phyloP scores from a whole-genome alignment of 2,888 invertebrate species.

The Drosophila anomalipes region DNA sequence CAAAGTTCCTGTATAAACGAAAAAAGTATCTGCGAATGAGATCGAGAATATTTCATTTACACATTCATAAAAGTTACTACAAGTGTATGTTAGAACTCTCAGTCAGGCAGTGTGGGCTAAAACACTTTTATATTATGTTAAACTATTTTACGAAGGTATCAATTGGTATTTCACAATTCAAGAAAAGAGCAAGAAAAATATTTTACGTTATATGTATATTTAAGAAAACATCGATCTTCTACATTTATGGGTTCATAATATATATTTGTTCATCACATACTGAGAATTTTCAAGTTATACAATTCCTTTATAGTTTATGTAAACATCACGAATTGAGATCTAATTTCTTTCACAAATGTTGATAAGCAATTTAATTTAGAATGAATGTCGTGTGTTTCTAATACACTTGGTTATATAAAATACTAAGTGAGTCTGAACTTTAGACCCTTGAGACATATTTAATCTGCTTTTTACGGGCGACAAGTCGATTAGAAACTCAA shows the following conservation, averaged over 20 bases:
- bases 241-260: background rate
- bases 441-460: conserved; percentile 48
- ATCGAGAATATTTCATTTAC: background rate
- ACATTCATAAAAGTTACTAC: background rate
- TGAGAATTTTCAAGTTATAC: background rate
- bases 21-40: background rate
- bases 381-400: conserved; percentile 40
- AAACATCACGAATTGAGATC: background rate
- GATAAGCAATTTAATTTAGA: conserved; percentile 54
- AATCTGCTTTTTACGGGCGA: conserved; percentile 43
- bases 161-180: background rate
- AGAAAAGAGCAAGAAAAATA: background rate
- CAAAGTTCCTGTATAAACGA: background rate
- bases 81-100: background rate
- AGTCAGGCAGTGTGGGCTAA: background rate
- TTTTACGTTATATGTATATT: background rate
- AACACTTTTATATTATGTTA: background rate
- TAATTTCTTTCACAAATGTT: conserved; percentile 10
- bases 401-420: conserved; percentile 7
- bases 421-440: conserved; percentile 48
- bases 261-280: background rate
- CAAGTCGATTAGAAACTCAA: conserved; percentile 60
- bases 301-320: background rate
- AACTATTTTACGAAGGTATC: background rate
- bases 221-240: too few species aligned